Conservation (phyloP, 2,113 vertebrate species). For the Sinosuthora webbiana region DNA sequence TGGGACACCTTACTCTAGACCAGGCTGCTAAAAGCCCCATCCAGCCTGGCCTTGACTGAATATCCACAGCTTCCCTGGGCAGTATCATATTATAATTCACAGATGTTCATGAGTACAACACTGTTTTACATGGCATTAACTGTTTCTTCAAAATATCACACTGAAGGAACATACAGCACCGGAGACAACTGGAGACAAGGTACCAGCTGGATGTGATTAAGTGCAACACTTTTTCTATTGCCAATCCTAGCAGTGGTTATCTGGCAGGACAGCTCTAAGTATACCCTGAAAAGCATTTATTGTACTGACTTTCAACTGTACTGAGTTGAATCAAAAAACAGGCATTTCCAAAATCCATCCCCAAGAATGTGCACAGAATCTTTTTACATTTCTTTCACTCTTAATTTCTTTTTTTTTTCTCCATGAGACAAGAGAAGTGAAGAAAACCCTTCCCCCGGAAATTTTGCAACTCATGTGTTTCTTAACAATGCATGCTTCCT, state of each 20-base stretch:
- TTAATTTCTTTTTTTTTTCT: background rate
- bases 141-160: background rate
- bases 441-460: background rate
- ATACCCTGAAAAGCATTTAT: background rate
- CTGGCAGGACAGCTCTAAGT: background rate
- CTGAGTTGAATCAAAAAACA: background rate
- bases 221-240: background rate
- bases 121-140: background rate
- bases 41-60: background rate
- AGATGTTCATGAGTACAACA: background rate
- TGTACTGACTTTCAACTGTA: background rate
- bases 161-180: background rate
- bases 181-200: background rate
- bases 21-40: background rate
- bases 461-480: accelerated
- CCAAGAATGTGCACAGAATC: background rate
- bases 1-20: background rate
- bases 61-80: background rate
- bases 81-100: background rate
- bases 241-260: background rate
- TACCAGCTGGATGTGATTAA: background rate
- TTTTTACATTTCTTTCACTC: background rate
- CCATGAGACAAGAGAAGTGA: background rate
- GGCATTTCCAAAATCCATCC: background rate
- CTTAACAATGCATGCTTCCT: background rate